Evolutionary conservation across 2,888 invertebrate species (phyloP).

Genomic region (Bombylius discolor): DNA sequence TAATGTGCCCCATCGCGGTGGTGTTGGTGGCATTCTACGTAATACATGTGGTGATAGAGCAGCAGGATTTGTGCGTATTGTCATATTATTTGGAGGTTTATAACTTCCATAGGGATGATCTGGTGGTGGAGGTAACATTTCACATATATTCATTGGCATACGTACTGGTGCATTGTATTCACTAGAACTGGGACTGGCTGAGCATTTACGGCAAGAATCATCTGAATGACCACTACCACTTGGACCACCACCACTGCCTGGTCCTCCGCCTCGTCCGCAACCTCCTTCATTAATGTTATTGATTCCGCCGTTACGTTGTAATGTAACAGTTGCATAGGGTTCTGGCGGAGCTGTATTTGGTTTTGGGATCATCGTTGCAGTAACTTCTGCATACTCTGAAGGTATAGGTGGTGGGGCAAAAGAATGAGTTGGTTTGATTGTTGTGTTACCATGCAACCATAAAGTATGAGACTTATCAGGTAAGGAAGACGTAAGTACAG

Average conservation of each 20-base stretch:
- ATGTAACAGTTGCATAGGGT: slow-evolving; percentile 22
- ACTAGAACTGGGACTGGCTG: slow-evolving; percentile 43
- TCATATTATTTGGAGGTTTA: slow-evolving; percentile 21
- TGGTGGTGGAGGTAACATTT: slow-evolving; percentile 45
- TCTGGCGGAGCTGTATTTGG: slow-evolving; percentile 20
- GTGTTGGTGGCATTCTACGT: slow-evolving; percentile 18
- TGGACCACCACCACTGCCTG: slow-evolving; percentile 17
- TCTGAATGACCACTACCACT: slow-evolving; percentile 39
- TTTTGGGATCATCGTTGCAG: slow-evolving; percentile 15
- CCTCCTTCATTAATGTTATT: slow-evolving; percentile 31
- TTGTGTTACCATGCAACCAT: slow-evolving; percentile 21
- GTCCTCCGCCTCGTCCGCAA: neutral
- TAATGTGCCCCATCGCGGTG: slow-evolving; percentile 19
- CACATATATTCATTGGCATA: slow-evolving; percentile 49
- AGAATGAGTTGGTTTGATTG: slow-evolving; percentile 21
- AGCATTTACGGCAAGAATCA: slow-evolving; percentile 41
- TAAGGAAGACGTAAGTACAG: slow-evolving; percentile 16
- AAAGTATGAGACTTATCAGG: slow-evolving; percentile 22
- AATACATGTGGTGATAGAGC: slow-evolving; percentile 21
- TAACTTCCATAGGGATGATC: slow-evolving; percentile 36
- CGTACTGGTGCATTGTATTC: slow-evolving; percentile 35
- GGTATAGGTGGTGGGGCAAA: slow-evolving; percentile 17
- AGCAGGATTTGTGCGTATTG: slow-evolving; percentile 23
- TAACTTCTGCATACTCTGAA: slow-evolving; percentile 21
- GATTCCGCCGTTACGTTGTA: slow-evolving; percentile 16